phyloP scores from a whole-genome alignment of 1,140 invertebrate species.

The Zaprionus inermis region DNA sequence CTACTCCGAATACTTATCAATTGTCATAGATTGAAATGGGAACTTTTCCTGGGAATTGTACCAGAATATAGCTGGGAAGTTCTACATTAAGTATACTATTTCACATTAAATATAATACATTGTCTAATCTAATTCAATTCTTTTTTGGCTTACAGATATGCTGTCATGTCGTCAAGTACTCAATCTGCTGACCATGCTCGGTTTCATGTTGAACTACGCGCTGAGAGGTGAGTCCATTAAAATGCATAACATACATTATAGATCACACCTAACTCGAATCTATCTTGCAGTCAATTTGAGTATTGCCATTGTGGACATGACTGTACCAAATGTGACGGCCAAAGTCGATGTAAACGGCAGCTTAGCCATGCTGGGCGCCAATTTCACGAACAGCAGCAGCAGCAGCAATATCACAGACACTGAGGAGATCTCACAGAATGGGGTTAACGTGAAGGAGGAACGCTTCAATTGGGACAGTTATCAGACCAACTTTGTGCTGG shows the following conservation, averaged over 20 bases:
- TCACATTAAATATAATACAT: slow-evolving; percentile 14
- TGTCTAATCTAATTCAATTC: slow-evolving; percentile 17
- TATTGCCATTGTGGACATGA: slow-evolving; percentile 95
- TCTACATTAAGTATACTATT: neutral
- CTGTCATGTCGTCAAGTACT: slow-evolving; percentile 91
- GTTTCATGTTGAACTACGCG: slow-evolving; percentile 95
- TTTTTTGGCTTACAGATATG: slow-evolving; percentile 86
- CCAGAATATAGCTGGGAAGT: neutral
- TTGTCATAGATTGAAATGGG: neutral
- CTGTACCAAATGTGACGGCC: slow-evolving; percentile 84
- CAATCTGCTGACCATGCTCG: slow-evolving; percentile 93
- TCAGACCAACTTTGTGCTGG: slow-evolving; percentile 91
- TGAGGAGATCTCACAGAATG: slow-evolving; percentile 38
- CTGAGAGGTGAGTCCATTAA: slow-evolving; percentile 84
- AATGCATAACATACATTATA: too few species aligned
- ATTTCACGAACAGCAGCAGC: slow-evolving; percentile 4
- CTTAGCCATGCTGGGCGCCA: slow-evolving; percentile 65
- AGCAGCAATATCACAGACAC: neutral
- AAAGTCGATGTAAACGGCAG: slow-evolving; percentile 55
- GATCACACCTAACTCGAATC: neutral
- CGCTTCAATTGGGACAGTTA: slow-evolving; percentile 89
- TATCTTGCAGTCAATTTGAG: slow-evolving; percentile 90
- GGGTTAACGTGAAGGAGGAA: slow-evolving; percentile 56
- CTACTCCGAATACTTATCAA: slow-evolving; percentile 4
- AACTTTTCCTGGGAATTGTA: neutral